These are phyloP conservation scores for Priocnemis perturbator DNA, from an alignment of 2,888 invertebrate genomes.

Conservation along the genomic window DNA sequence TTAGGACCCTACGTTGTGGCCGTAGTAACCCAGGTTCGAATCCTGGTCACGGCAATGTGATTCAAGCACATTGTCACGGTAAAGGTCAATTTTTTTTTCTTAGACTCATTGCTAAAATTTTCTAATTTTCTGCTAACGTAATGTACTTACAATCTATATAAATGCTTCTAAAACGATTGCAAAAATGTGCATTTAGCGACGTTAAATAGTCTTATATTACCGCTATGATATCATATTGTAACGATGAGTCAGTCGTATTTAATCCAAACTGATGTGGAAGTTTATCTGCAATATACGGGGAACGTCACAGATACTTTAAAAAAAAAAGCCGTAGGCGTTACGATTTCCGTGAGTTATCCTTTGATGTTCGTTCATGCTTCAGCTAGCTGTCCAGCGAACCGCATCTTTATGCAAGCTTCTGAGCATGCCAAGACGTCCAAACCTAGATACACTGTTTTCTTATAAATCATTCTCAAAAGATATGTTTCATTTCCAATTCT, in stretches of 20 bases:
- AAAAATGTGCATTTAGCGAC: too few species aligned
- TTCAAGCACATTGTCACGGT: constrained; percentile 42
- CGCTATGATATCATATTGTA: too few species aligned
- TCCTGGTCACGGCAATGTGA: constrained; percentile 75
- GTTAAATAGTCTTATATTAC: too few species aligned
- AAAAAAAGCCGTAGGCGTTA: background rate
- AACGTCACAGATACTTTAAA: background rate
- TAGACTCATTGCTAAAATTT: background rate
- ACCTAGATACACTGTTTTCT: too few species aligned
- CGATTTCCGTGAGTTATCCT: background rate
- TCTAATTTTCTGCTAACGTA: background rate
- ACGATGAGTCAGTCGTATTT: too few species aligned
- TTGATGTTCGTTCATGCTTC: constrained; percentile 14
- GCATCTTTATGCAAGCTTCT: background rate
- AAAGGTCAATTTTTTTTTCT: constrained; percentile 33
- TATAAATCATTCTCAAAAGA: too few species aligned
- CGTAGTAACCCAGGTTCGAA: constrained; percentile 76
- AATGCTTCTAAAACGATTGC: too few species aligned
- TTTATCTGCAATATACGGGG: background rate
- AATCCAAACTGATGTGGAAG: too few species aligned
- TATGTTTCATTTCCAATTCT: too few species aligned
- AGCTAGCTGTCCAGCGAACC: constrained; percentile 16
- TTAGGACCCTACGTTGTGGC: constrained; percentile 76
- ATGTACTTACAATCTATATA: background rate
- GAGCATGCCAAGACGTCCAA: background rate